phyloP scores from a whole-genome alignment of 2,888 invertebrate genomes.

The Leptopterna dolabrata region DNA sequence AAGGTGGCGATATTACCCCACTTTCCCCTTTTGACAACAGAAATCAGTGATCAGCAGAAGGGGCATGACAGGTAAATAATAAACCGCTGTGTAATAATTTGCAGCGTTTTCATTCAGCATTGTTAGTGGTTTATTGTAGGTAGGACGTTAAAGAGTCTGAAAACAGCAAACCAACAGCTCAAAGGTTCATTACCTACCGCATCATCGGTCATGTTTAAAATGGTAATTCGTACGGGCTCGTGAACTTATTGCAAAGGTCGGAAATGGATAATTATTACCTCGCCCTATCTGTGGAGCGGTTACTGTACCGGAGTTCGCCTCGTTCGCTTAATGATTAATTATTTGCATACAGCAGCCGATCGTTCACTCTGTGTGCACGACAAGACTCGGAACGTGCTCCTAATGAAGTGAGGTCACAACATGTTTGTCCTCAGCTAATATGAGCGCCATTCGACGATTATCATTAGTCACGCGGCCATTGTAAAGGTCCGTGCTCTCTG shows the following conservation, averaged over 20 bases:
- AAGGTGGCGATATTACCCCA: too few species aligned
- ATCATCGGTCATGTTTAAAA: neutral
- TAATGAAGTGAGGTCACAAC: constrained; percentile 11
- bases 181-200: neutral
- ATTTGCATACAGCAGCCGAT: neutral
- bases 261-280: neutral
- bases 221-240: neutral
- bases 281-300: neutral
- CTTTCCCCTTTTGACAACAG: too few species aligned
- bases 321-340: neutral
- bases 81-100: too few species aligned
- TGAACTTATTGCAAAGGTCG: constrained; percentile 3
- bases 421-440: neutral
- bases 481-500: too few species aligned
- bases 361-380: neutral
- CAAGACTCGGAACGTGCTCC: neutral
- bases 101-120: too few species aligned
- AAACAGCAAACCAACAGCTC: neutral
- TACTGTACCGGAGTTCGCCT: neutral
- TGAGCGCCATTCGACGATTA: neutral
- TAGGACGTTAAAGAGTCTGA: too few species aligned
- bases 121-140: too few species aligned
- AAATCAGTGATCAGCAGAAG: too few species aligned
- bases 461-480: neutral
- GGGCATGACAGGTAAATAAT: too few species aligned